Evolutionary conservation across 2,888 invertebrate genomes (phyloP).

Genomic region (Meliscaeva auricollis): DNA sequence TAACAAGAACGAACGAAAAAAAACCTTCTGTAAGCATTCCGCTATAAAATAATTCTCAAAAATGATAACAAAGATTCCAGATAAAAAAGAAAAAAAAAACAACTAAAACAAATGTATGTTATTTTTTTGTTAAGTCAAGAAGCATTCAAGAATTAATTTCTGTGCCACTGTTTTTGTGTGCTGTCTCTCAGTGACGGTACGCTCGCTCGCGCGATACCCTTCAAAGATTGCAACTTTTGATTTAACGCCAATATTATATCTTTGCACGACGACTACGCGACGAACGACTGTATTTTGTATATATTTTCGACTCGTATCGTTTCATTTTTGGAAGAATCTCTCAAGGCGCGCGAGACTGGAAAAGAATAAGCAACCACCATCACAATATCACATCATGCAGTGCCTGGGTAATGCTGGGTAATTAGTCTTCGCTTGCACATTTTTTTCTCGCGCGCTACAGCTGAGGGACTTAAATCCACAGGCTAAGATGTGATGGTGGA

Average conservation of each 20-base stretch:
- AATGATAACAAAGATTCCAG: slow-evolving; percentile 67
- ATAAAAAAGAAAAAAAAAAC: slow-evolving; percentile 40
- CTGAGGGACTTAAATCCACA: slow-evolving; percentile 28
- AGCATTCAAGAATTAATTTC: slow-evolving; percentile 71
- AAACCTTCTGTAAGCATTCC: slow-evolving; percentile 48
- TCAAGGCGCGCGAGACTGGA: not conserved
- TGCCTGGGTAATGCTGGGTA: slow-evolving; percentile 66
- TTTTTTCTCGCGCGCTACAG: slow-evolving; percentile 24
- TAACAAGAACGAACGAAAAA: no score
- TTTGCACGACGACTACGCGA: slow-evolving; percentile 3
- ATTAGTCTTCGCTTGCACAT: slow-evolving; percentile 70
- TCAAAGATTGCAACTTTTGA: slow-evolving; percentile 71
- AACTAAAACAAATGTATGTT: slow-evolving; percentile 24
- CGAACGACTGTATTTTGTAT: not conserved
- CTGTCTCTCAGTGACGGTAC: slow-evolving; percentile 8
- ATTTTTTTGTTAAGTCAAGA: slow-evolving; percentile 31
- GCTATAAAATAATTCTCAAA: slow-evolving; percentile 43
- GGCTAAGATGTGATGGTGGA: slow-evolving; percentile 43
- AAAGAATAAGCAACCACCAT: not conserved
- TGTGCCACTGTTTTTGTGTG: slow-evolving; percentile 56
- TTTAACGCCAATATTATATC: slow-evolving; percentile 65
- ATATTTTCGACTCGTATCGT: slow-evolving; percentile 37
- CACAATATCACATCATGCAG: slow-evolving; percentile 33
- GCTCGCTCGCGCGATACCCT: slow-evolving; percentile 60
- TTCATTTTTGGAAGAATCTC: slow-evolving; percentile 40